Evolutionary conservation across 2,888 invertebrate species (phyloP), one percentile per base, ranked within the genome.

Genomic region (Tethea ocularis): DNA sequence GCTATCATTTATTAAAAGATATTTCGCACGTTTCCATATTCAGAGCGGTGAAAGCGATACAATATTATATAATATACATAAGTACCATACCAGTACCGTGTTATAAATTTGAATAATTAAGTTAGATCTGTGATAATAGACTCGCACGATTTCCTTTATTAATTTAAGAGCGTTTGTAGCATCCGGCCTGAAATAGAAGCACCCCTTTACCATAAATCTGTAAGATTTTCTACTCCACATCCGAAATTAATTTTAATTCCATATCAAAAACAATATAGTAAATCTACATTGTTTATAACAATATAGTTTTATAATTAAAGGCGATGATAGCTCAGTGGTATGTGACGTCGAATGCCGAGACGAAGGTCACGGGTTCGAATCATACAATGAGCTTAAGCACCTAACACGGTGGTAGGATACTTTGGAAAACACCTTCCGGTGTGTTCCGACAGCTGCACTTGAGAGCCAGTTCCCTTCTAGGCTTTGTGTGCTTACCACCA

Each of bases 21-120:
- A 68, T 68, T 69, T 72, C 72, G 61, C 74, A 75, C 65, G 61
- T 54, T 56, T 59, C 17, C 46, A 63, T 63, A 67, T 62, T 22
- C 57, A 57, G 58, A 54, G 54, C 53, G 65, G 66, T 61, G 72
- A 78, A 76, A 80, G 69, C 67, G 60, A 46, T 10, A 46, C 46
- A 61, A 61, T n/a, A 57, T 78, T 75, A 68, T 57, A 60, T 72
- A 72, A 74, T 56, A 54, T 46, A 20, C n/a, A 20, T 52, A 58
- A 63, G 57, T 63, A 67, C 59, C 63, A 57, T 63, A 67, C 58
- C 62, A 66, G 62, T 54, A 52, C 23, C 11, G 29, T 23, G 53
- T 54, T 22, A 54, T 54, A 54, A 54, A 54, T 54, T 54, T 20
- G 36, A 17, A 33, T 54, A 54, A 54, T 33, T 33, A 54, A 20